phyloP scores from a whole-genome alignment of 2,797 vertebrate species.

The Molossus molossus region DNA sequence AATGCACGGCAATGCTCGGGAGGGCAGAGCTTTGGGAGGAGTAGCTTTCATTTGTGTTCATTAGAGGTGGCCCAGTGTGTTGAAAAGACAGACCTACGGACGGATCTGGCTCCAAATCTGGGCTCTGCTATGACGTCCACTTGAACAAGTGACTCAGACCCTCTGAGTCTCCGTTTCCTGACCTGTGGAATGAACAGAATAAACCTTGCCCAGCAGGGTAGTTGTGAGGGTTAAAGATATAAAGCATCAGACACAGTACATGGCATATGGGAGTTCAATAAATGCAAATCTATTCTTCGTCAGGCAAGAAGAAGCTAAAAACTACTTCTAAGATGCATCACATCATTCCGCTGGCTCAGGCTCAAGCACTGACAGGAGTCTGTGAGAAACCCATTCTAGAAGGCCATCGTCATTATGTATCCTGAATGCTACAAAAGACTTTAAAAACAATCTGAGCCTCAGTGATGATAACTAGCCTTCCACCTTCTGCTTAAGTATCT shows the following conservation, averaged over 20 bases:
- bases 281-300: constrained; percentile 30
- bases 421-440: constrained; percentile 27
- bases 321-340: constrained; percentile 41
- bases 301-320: constrained; percentile 22
- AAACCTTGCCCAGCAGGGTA: not conserved
- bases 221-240: not conserved
- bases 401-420: not conserved
- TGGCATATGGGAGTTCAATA: not conserved
- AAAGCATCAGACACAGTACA: not conserved
- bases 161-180: constrained; percentile 11
- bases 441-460: not conserved
- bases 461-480: not conserved
- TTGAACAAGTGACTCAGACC: not conserved
- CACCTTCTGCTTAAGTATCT: not conserved
- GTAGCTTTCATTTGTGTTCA: not conserved
- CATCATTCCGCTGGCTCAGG: not conserved
- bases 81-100: constrained; percentile 17
- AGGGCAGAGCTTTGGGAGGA: not conserved
- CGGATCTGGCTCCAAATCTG: constrained; percentile 22
- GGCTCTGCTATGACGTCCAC: constrained; percentile 1
- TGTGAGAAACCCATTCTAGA: constrained; percentile 43
- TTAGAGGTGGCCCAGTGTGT: not conserved
- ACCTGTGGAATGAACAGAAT: constrained; percentile 13
- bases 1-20: constrained; percentile 26
- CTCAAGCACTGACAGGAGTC: not conserved